Evolutionary conservation across 2,113 vertebrate genomes (phyloP).

Genomic region (Lota lota): DNA sequence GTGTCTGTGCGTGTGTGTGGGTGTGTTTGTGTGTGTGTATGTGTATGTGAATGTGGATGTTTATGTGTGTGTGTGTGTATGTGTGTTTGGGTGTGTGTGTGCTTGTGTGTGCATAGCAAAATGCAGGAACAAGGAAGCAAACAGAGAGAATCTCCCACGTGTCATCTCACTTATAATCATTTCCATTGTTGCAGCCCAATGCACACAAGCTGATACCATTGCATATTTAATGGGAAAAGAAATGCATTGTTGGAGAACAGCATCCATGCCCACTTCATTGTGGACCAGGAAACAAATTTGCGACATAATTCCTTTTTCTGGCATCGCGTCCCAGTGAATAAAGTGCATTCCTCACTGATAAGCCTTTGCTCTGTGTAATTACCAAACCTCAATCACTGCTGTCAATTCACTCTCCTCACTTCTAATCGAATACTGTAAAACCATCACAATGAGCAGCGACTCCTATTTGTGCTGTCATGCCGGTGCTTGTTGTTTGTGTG

Average conservation of each 20-base stretch:
- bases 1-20: too few relatives aligned
- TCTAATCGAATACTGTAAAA: slow-evolving; percentile 12
- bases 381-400: neutral
- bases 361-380: slow-evolving; percentile 9
- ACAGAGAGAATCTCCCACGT: neutral
- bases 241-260: slow-evolving; percentile 14
- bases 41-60: too few relatives aligned
- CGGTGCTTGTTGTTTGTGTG: neutral
- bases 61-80: too few relatives aligned
- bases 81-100: too few relatives aligned
- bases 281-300: too few relatives aligned
- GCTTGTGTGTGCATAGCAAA: neutral
- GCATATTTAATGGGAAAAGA: slow-evolving; percentile 45
- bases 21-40: too few relatives aligned
- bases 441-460: neutral
- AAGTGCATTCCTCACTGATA: slow-evolving; percentile 20
- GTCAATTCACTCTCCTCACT: slow-evolving; percentile 1
- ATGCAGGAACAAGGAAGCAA: too few relatives aligned
- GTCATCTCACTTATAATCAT: slow-evolving; percentile 44
- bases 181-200: slow-evolving; percentile 37
- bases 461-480: too few relatives aligned
- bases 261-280: slow-evolving; percentile 26
- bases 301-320: neutral
- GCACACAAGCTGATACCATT: slow-evolving; percentile 37
- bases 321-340: slow-evolving; percentile 26